These are phyloP conservation scores for Aphrocallistes beatrix DNA, from an alignment of 37 sponge, comb jelly and placozoan species.

Conservation along the genomic window DNA sequence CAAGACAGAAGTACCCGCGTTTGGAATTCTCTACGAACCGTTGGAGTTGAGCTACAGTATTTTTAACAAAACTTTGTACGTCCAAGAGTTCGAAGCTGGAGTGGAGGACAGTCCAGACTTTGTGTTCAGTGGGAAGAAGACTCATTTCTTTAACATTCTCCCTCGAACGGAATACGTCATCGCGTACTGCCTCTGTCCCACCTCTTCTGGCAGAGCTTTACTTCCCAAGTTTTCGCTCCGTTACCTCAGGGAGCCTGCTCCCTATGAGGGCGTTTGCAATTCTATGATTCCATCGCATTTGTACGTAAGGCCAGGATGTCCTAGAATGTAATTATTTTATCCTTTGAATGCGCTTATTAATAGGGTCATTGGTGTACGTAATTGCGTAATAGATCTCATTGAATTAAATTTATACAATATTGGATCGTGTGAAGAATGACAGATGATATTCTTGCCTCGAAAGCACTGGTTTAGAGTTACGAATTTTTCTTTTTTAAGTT, in stretches of 20 bases:
- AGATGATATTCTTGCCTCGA: too few relatives aligned
- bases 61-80: slow-evolving; percentile 44
- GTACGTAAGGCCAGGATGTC: background rate
- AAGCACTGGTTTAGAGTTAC: too few relatives aligned
- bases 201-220: background rate
- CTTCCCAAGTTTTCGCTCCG: background rate
- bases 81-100: slow-evolving; percentile 75
- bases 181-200: background rate
- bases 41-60: slow-evolving; percentile 27
- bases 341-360: slow-evolving; percentile 14
- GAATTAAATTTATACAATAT: too few relatives aligned
- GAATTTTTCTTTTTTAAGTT: too few relatives aligned
- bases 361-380: slow-evolving; percentile 19
- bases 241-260: background rate
- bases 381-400: too few relatives aligned
- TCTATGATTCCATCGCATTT: background rate
- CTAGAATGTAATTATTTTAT: slow-evolving; percentile 18
- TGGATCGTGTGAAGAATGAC: too few relatives aligned
- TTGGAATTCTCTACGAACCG: background rate
- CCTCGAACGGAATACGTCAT: background rate
- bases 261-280: background rate
- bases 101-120: slow-evolving; percentile 55
- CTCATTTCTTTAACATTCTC: background rate
- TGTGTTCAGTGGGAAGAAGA: slow-evolving; percentile 57
- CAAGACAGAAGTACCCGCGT: background rate